These are phyloP conservation scores for Grammomys surdaster DNA, from an alignment of 2,113 vertebrate species.

Conservation along the genomic window DNA sequence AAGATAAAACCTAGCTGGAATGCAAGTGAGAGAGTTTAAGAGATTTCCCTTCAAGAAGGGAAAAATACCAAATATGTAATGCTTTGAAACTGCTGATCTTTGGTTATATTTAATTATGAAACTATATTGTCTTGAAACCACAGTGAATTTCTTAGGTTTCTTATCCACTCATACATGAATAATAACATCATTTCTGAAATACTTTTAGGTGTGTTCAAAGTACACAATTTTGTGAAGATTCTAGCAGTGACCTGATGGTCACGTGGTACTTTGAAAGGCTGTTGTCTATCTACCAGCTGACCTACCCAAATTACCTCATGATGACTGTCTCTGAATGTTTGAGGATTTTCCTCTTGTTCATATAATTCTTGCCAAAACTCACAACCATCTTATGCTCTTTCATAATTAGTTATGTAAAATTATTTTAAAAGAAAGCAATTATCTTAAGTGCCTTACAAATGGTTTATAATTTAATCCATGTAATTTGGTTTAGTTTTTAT, in stretches of 20 bases:
- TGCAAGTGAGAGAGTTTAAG: not conserved
- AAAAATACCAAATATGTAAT: not conserved
- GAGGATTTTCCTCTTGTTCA: constrained; percentile 14
- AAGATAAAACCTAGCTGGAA: not conserved
- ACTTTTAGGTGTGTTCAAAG: not conserved
- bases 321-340: not conserved
- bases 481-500: constrained; percentile 49
- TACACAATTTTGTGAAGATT: not conserved
- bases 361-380: constrained; percentile 45
- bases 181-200: constrained; percentile 5
- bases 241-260: not conserved
- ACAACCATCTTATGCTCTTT: not conserved
- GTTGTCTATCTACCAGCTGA: not conserved
- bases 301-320: constrained; percentile 8
- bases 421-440: constrained; percentile 58
- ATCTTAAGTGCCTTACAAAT: constrained; percentile 70
- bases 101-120: constrained; percentile 25
- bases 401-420: not conserved
- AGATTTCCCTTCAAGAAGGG: not conserved
- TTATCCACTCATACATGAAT: not conserved
- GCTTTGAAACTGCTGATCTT: constrained; percentile 45
- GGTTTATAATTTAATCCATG: constrained; percentile 66
- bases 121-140: not conserved
- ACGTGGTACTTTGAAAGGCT: not conserved
- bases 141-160: constrained; percentile 7